Evolutionary conservation across 2,888 invertebrate genomes (phyloP), one percentile per base, ranked within the genome.

Genomic region (Sturmia bella): DNA sequence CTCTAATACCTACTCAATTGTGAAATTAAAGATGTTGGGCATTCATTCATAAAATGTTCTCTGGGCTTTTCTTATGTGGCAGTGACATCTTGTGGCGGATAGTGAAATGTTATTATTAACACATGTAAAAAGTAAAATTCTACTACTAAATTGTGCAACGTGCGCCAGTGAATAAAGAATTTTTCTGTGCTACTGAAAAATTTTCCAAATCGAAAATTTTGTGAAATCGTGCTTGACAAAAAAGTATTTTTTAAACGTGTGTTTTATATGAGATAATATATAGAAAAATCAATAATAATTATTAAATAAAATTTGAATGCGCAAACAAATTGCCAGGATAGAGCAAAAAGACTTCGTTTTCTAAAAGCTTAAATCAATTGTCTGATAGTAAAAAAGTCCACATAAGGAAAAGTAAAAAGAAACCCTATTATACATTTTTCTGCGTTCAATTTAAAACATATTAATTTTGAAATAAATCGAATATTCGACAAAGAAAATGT

Each of bases 401-500:
- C 76, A 72, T 68, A 76, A 76, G 76, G 76, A 76, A 73, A 80
- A 75, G 48, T 72, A 52, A 69, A 57, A 68, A 64, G 57, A 64
- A 63, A 69, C 69, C 75, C 76, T 69, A 80, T 70, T 80, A 76
- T 72, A 81, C 72, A 81, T 81, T 76, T 81, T 76, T 72, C 61
- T 76, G 72, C 69, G 68, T 77, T 45, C 37, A 57, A 73, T 73
- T 73, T 70, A 19, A 32, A 32, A 56, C 64, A 24, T 37, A 59
- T 17, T 15, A 75, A 56, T 63, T 64, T 59, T 41, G 21, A 64
- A 74, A 68, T 15, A 72, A 68, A 63, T 76, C 21, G 13, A 63
- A 70, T 69, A 76, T 57, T 63, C 74, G 63, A 81, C 76, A 77
- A 81, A 69, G 73, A 81, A 81, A 81, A 77, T 81, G 81, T 69